These are phyloP conservation scores for Enoplosus armatus DNA, from an alignment of 2,797 vertebrate species.

Conservation along the genomic window DNA sequence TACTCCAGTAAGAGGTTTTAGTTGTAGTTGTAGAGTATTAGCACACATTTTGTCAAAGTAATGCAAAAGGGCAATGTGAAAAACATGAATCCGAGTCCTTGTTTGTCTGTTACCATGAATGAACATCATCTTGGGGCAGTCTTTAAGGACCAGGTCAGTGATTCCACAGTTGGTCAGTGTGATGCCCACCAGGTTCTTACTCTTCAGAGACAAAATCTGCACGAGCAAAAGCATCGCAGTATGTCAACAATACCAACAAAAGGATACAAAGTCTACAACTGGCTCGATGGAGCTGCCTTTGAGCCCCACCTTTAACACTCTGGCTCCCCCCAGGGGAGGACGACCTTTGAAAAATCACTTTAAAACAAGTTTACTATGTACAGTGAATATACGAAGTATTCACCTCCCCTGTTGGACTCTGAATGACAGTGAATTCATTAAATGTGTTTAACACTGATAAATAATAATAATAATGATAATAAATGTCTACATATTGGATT, in stretches of 20 bases:
- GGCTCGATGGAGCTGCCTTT: neutral
- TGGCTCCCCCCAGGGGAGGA: slow-evolving; percentile 5
- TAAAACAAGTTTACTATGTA: neutral
- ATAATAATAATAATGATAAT: neutral
- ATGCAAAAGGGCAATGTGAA: no score
- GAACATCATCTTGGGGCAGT: slow-evolving; percentile 99
- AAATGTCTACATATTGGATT: neutral
- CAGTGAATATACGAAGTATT: neutral
- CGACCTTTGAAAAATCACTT: neutral
- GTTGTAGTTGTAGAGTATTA: neutral
- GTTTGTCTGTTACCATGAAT: slow-evolving; percentile 90
- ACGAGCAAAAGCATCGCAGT: slow-evolving; percentile 17
- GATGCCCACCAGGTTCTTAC: slow-evolving; percentile 97
- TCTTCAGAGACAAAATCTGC: slow-evolving; percentile 95
- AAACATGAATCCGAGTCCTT: no score
- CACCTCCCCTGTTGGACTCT: neutral
- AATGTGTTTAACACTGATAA: neutral
- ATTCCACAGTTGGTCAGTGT: slow-evolving; percentile 98
- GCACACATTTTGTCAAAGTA: neutral
- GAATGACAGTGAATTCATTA: neutral
- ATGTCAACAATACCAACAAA: neutral
- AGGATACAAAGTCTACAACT: no score
- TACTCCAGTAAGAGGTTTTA: neutral
- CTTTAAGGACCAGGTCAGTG: slow-evolving; percentile 95
- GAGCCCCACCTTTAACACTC: neutral